Evolutionary conservation across 92 coral and sea anemone species (phyloP), one percentile per base, ranked within the genome.

Genomic region (Anthopleura xanthogrammica): DNA sequence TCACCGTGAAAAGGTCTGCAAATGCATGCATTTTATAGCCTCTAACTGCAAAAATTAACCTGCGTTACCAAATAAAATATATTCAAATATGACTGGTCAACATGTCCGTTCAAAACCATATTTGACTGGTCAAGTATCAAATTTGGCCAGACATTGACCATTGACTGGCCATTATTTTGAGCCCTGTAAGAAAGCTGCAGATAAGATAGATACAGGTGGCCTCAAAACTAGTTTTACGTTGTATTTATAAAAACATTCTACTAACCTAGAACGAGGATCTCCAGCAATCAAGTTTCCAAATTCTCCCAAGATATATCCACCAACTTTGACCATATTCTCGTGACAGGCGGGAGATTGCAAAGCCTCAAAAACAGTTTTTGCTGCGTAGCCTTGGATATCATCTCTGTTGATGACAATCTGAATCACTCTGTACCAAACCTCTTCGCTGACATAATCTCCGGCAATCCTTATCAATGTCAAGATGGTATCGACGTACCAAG

Each of bases 361-460:
- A 41, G 99, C 99, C 80, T 97, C 99, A 86, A 97, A 97, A 48
- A 97, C 99, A n/a, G 99, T 97, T 92, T 97, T 97, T 71, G 99
- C 99, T 36, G 99, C 99, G 80, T 97, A 97, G 1, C 99, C 99
- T 70, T 97, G 99, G 22, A 97, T 97, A 29, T 97, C 99, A 64
- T 97, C 99, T 80, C 99, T 94, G 89, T 97, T 97, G 5, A 97
- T 97, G 65, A 97, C 99, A 7, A 97, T 95, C 92, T 97, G 99
- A 73, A 97, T 97, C 41, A 97, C 98, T 42, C 99, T 90, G 84
- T 92, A 97, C 99, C 99, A 97, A 29, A 97, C 99, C 91, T 95
- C 98, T 83, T 95, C 98, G 80, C 98, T 95, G 87, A 95, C 98
- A 3, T 92, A 95, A 79, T 95, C 98, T 24, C 98, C 98, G 1